Evolutionary conservation across 2,113 vertebrate genomes (phyloP), one percentile per base, ranked within the genome.

Genomic region (Corapipo altera): DNA sequence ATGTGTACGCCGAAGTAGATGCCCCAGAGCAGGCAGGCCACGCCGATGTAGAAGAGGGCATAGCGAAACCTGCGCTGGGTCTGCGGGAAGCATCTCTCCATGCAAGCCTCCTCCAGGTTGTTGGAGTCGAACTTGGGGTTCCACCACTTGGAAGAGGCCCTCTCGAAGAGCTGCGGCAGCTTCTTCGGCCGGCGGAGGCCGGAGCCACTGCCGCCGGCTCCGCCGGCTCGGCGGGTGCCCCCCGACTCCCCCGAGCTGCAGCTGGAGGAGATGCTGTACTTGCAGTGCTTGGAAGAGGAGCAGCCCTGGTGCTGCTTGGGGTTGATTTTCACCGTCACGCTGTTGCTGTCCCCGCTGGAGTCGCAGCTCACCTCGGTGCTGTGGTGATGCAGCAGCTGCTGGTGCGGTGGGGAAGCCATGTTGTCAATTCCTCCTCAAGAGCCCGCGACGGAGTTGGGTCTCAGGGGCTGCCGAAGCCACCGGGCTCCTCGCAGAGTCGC

Each of bases 61-160:
- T 99, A 99, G 76, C 99, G 99, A 94, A 99, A 99, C 85, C 98
- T 98, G 67, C 99, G 98, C 97, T 99, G 99, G n/a, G 99, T 99
- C 97, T 99, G 99, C 3, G 99, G 99, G 96, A 99, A 99, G 97
- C 99, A 99, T 74, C 99, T 97, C 96, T 99, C 99, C 95, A 98
- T 98, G 90, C 99, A 99, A 12, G 99, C 99, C 95, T 99, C 99
- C 94, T 99, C 99, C 95, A 99, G 97, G 86, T 99, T 99, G 78
- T 98, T 93, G 4, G 99, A 99, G 98, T 99, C 99, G 75, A 99
- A 99, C 96, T 98, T 98, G 88, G 99, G 99, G 97, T 99, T 98
- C 99, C 99, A 99, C 98, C 99, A 99, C 78, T 99, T 98, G 46
- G 98, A 97, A 20, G 99, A 99, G 30, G 99, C 99, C 96, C 99